Evolutionary conservation across 1,140 invertebrate genomes (phyloP), one percentile per base, ranked within the genome.

Genomic region (Helicoverpa armigera): DNA sequence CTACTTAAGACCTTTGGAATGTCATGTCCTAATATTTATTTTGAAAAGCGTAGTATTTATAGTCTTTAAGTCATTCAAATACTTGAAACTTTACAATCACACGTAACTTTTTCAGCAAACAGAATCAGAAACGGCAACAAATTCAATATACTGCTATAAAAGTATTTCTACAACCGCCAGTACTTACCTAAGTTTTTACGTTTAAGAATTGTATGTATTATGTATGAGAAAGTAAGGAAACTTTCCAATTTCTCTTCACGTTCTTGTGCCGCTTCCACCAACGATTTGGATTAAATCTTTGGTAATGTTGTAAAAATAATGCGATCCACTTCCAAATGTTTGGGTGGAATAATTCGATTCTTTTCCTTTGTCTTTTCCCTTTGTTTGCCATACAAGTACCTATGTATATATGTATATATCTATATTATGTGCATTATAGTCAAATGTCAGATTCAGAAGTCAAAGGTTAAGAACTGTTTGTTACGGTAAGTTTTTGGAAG

Each of bases 281-380:
- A 73, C 51, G 18, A 73, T 73, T 73, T 70, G 67, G 67, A 51
- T 69, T 69, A 65, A 69, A 70, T 70, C 67, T 70, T 70, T 53
- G 67, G 67, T 70, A 70, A 73, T 58, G 70, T 56, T 73, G 53
- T 54, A 73, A 73, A 73, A 58, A 56, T 73, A 73, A 73, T 58
- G 70, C 16, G 9, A 56, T 73, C 31, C 4, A n/a, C 13, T 51
- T 69, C 16, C 31, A 53, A 13, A 56, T 23, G n/a, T 73, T 51
- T 51, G 67, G 67, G 5, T 23, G 16, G 18, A 51, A 48, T 67
- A 67, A 16, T 67, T 11, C 11, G 1, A 29, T 23, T 51, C 18
- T 70, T 18, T 70, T 70, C n/a, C 5, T 70, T 70, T n/a, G 14
- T 18, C 2, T 61, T 29, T 43, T 43, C 0, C 35, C 35, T 43